Conservation (phyloP, 53 echinoderm and acorn worm species). For the Holothuria leucospilota region DNA sequence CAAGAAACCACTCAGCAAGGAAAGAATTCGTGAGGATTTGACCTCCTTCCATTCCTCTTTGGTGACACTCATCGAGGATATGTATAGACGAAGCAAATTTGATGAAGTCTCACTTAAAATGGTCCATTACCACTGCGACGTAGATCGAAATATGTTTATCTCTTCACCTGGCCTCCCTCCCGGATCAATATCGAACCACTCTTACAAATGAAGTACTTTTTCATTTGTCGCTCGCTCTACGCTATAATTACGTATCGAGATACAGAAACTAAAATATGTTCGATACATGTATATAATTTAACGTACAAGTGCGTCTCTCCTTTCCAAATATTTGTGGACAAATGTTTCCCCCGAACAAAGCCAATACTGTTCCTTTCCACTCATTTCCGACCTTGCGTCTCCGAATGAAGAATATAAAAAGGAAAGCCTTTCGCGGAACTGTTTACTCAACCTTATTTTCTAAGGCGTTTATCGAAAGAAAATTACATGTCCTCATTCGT, state of each 20-base stretch:
- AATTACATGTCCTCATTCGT: slow-evolving; percentile 1
- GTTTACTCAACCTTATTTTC: slow-evolving; percentile 43
- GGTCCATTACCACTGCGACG: neutral
- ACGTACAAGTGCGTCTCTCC: neutral
- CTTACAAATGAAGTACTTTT: slow-evolving; percentile 32
- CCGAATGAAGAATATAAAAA: slow-evolving; percentile 5
- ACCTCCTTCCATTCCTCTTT: too few species aligned
- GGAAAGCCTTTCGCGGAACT: neutral
- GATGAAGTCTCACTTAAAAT: too few species aligned
- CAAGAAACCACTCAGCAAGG: too few species aligned
- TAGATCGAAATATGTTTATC: neutral
- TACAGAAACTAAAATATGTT: neutral
- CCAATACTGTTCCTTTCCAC: slow-evolving; percentile 18
- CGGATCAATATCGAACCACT: slow-evolving; percentile 31
- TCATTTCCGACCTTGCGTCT: neutral
- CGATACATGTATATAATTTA: slow-evolving; percentile 11
- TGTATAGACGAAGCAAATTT: too few species aligned
- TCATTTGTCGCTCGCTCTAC: neutral
- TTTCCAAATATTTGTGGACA: slow-evolving; percentile 46
- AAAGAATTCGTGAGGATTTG: too few species aligned
- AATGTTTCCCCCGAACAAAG: slow-evolving; percentile 6
- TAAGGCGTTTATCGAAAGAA: slow-evolving; percentile 34
- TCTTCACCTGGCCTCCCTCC: slow-evolving; percentile 1
- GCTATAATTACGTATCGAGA: neutral
- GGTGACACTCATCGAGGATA: too few species aligned